A percentile compares a stretch with the other conserved stretches of the same genome.
These are phyloP conservation scores for Melanotaenia boesemani DNA, from an alignment of 2,797 vertebrate species.

Conservation along the genomic window DNA sequence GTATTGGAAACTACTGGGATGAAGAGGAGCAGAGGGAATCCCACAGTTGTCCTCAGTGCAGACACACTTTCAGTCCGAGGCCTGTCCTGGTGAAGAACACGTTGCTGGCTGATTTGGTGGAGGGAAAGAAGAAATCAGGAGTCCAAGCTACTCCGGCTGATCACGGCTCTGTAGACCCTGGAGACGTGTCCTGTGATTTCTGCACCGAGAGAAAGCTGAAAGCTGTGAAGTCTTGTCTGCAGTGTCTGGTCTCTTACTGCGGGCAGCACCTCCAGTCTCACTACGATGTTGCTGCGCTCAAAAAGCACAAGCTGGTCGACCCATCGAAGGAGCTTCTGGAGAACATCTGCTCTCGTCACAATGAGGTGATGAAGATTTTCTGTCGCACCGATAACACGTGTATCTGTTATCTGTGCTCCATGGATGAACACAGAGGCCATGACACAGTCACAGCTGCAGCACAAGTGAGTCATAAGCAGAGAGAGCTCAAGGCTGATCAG, in stretches of 20 bases:
- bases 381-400: conserved; percentile 28
- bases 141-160: conserved; percentile 10
- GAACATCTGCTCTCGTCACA: conserved; percentile 19
- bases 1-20: conserved; percentile 2
- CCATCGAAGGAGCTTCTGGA: conserved; percentile 16
- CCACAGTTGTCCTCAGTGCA: conserved; percentile 39
- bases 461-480: conserved; percentile 13
- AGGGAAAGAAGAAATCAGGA: conserved; percentile 22
- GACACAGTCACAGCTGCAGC: neutral
- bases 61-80: conserved; percentile 3
- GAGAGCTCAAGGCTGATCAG: neutral
- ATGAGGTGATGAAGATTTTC: conserved; percentile 31
- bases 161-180: conserved; percentile 15
- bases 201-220: conserved; percentile 23
- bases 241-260: conserved; percentile 34
- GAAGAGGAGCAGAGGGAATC: neutral
- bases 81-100: conserved; percentile 38
- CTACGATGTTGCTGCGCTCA: conserved; percentile 24
- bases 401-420: conserved; percentile 28
- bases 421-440: conserved; percentile 27
- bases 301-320: conserved; percentile 36
- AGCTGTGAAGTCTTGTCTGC: conserved; percentile 31
- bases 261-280: conserved; percentile 41
- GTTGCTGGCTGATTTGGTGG: conserved; percentile 30
- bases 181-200: conserved; percentile 27